Conservation (phyloP, 2,888 invertebrate species). For the Sturmia bella region DNA sequence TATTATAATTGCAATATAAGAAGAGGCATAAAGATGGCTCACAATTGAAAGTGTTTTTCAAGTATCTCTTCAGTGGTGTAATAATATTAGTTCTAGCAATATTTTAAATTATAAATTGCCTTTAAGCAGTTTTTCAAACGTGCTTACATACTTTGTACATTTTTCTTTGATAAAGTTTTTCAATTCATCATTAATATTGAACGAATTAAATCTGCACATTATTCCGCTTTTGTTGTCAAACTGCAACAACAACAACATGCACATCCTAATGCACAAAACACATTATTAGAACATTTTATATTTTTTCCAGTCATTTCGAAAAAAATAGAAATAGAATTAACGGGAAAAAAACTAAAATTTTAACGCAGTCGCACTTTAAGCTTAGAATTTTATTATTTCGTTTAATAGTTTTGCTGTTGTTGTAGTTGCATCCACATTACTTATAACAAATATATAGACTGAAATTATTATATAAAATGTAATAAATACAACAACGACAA, state of each 20-base stretch:
- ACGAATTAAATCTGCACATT: constrained; percentile 29
- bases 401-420: constrained; percentile 47
- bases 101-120: too few species aligned
- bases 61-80: too few species aligned
- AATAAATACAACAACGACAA: constrained; percentile 66
- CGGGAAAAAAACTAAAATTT: constrained; percentile 73
- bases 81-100: too few species aligned
- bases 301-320: constrained; percentile 48
- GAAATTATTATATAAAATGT: constrained; percentile 67
- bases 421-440: constrained; percentile 47
- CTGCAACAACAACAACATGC: constrained; percentile 43
- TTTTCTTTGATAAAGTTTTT: background rate
- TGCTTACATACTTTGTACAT: background rate
- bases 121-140: too few species aligned
- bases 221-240: constrained; percentile 27
- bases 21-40: too few species aligned
- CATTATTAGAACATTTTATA: constrained; percentile 53
- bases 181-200: constrained; percentile 47
- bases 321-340: constrained; percentile 1
- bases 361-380: constrained; percentile 80
- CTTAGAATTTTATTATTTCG: constrained; percentile 70
- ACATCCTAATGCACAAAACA: constrained; percentile 60
- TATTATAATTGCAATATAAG: too few species aligned
- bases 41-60: too few species aligned
- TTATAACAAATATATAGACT: constrained; percentile 58